Base-by-base conservation (phyloP, 2,888 invertebrate species). In the Geophilus truncorum region DNA sequence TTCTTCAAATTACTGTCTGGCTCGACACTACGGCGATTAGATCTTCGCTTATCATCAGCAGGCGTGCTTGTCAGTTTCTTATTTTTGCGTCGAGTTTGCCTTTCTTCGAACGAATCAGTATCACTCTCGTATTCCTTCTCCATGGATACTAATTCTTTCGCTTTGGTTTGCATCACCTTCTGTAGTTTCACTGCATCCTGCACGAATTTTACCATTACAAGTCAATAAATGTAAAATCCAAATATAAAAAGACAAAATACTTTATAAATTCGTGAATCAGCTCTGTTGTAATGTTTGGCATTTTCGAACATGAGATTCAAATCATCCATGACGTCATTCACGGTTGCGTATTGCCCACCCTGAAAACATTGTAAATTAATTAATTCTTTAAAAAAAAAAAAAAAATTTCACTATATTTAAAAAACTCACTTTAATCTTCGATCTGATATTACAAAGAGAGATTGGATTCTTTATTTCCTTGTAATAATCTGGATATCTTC, bases 231-330 rank as follows among this genome's bases (percentile, higher is more conserved):
- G 32, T 28, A 28, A 77, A 77, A 30, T 15, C 9, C 10, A 12
- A 6, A 70, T 2, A 70, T 9, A n/a, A 5, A 12, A 70, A 6
- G 18, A 7, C 15, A 70, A 70, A 28, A 86, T 87, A 92, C 93
- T 87, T 94, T 93, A 86, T 94, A 94, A 15, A 95, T 89, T 84
- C 92, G 91, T 62, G 95, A 94, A 57, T 92, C 92, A 78, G 92
- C 91, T 75, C 93, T 89, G 87, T 95, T 96, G 86, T 96, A 96
- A 85, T 93, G 92, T 86, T 94, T 94, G 12, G 98, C 98, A 88
- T 99, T 99, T 86, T 97, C 96, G 87, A 98, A 95, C 93, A 98
- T 96, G 78, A 97, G 91, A 86, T 96, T 96, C 89, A 99, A 91
- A 86, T 99, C 98, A 0, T 93, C 93, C 0, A 96, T 95, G 62